Evolutionary conservation across 2,113 vertebrate genomes (phyloP).

Genomic region (Theristicus caerulescens): DNA sequence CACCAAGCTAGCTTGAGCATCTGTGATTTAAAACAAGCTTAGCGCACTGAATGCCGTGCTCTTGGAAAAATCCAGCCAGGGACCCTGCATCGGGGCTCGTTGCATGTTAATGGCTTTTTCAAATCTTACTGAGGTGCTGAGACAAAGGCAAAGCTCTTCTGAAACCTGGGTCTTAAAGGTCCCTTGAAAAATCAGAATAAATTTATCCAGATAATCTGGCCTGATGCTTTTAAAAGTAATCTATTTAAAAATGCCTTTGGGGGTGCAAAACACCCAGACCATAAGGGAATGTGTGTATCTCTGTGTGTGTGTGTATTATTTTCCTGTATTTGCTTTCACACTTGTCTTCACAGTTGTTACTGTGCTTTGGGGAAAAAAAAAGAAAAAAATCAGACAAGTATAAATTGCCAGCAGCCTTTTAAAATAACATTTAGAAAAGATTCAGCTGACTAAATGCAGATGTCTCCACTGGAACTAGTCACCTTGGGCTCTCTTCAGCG

Average conservation of each 20-base stretch:
- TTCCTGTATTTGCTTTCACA: background rate
- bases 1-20: too few relatives aligned
- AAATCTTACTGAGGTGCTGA: background rate
- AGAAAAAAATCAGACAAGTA: background rate
- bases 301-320: background rate
- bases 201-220: background rate
- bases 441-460: background rate
- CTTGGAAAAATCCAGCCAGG: background rate
- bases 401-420: background rate
- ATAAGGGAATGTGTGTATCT: background rate
- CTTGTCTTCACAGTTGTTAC: background rate
- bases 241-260: background rate
- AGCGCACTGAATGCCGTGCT: rapidly evolving
- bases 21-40: background rate
- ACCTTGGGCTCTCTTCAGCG: background rate
- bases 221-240: background rate
- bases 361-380: background rate
- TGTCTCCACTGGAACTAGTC: background rate
- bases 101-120: background rate
- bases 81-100: rapidly evolving
- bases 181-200: background rate
- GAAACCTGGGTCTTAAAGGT: background rate
- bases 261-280: background rate
- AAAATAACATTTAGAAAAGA: conserved; percentile 11
- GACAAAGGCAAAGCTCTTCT: background rate